These are phyloP conservation scores for Parascotia fuliginaria DNA, from an alignment of 2,888 invertebrate genomes.

Conservation along the genomic window DNA sequence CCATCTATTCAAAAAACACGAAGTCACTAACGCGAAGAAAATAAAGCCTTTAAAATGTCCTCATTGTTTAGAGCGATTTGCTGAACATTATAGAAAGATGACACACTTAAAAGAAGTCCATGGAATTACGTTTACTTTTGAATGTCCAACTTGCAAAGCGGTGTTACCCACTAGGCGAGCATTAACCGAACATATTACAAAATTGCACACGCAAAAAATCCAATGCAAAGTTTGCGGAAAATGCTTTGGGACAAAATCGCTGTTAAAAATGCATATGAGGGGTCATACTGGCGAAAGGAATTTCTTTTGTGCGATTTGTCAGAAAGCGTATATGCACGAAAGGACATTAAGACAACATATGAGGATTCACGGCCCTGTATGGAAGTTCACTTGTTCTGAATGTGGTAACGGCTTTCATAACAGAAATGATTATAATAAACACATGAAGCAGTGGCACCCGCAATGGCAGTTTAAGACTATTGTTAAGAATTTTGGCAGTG, in stretches of 20 bases:
- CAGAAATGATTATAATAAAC: slow-evolving; percentile 71
- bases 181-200: slow-evolving; percentile 76
- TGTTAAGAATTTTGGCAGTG: slow-evolving; percentile 61
- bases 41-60: slow-evolving; percentile 76
- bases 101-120: slow-evolving; percentile 74
- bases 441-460: slow-evolving; percentile 78
- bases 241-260: slow-evolving; percentile 72
- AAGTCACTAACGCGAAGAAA: slow-evolving; percentile 67
- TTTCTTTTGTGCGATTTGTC: slow-evolving; percentile 70
- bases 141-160: slow-evolving; percentile 69
- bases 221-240: slow-evolving; percentile 76
- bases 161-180: slow-evolving; percentile 70
- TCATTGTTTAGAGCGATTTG: slow-evolving; percentile 75
- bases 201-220: slow-evolving; percentile 72
- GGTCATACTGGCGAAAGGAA: slow-evolving; percentile 77
- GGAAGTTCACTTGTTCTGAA: slow-evolving; percentile 69
- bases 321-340: slow-evolving; percentile 78
- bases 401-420: slow-evolving; percentile 73
- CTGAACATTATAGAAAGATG: slow-evolving; percentile 79
- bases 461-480: slow-evolving; percentile 70
- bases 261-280: slow-evolving; percentile 73
- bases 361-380: slow-evolving; percentile 67
- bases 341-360: slow-evolving; percentile 76
- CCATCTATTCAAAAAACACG: slow-evolving; percentile 74
- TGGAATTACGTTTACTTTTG: slow-evolving; percentile 73